These are phyloP conservation scores for Rhamnusium bicolor DNA, from an alignment of 2,888 invertebrate species.

Conservation along the genomic window DNA sequence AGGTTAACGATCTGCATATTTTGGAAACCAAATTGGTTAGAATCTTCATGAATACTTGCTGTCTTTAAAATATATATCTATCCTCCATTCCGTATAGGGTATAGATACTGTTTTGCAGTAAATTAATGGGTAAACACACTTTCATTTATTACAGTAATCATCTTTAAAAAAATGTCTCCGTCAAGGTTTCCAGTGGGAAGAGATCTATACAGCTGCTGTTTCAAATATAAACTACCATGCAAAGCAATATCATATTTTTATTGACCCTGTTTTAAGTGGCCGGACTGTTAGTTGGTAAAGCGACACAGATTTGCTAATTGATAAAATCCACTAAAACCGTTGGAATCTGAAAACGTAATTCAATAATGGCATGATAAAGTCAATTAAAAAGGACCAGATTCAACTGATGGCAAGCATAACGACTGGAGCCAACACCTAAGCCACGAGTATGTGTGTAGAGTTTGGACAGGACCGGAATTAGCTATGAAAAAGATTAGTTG, in stretches of 20 bases:
- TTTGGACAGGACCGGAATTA: conserved; percentile 3
- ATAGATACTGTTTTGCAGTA: too few species aligned
- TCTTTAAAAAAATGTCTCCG: too few species aligned
- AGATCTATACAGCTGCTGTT: background rate
- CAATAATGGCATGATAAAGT: conserved; percentile 2
- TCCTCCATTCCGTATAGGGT: too few species aligned
- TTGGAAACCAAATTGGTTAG: too few species aligned
- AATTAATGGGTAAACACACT: too few species aligned
- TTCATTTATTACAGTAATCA: too few species aligned
- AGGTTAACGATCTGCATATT: too few species aligned
- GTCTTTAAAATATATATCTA: too few species aligned
- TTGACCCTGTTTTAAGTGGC: background rate
- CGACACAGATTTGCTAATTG: background rate
- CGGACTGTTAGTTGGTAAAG: background rate
- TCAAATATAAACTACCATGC: background rate
- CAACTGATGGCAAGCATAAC: conserved; percentile 8
- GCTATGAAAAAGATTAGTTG: background rate
- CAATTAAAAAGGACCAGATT: conserved; percentile 28
- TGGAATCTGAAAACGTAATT: conserved; percentile 7
- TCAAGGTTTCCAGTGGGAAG: too few species aligned
- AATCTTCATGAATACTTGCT: too few species aligned
- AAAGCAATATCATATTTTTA: too few species aligned
- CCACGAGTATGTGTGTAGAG: conserved; percentile 1
- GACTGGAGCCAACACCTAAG: conserved; percentile 12
- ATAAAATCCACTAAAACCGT: conserved; percentile 1